Evolutionary conservation across 2,888 invertebrate species (phyloP), one percentile per base, ranked within the genome.

Genomic region (Ophion costatus): DNA sequence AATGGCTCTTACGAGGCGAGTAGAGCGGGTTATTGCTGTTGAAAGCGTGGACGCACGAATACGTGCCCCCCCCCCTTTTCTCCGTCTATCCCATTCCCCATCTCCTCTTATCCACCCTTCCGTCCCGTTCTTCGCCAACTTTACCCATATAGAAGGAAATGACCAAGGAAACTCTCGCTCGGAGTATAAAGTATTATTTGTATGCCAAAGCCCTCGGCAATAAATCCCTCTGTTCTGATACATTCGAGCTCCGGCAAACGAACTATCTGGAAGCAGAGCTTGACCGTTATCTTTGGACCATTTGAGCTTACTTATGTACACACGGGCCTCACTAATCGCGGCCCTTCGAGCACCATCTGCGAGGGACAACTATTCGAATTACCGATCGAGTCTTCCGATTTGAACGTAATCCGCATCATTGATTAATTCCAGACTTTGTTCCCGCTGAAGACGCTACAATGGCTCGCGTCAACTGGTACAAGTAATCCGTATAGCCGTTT

Each of bases 341-440:
- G 20, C 61, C 33, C 42, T 42, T 82, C 51, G 59, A 20, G 76
- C 61, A 38, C 92, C 92, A 92, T 90, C 90, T 92, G 92, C 89
- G 88, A 89, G 89, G 88, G 91, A 92, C 92, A 89, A 89, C 86
- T 73, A 79, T 85, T 85, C 88, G 88, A 74, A 71, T 63, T 64
- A 5, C 71, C 69, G 66, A 81, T 14, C 1, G 17, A 10, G n/a
- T 56, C 14, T 57, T 1, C 11, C 33, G 17, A 63, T 5, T 63
- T 45, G 1, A 45, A 14, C 63, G 17, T n/a, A 59, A 59, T 59
- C 59, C 59, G 11, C 45, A 14, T 45, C 45, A 82, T 83, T 63
- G 57, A 61, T 83, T 83, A 71, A 78, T 80, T 81, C 75, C 20
- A 67, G 73, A 71, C 63, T 33, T 67, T 69, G 22, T 80, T 81